Percentiles rank a stretch among this genome's conserved stretches.
phyloP scores from a whole-genome alignment of 2,113 vertebrate species.

The Lagopus leucura region DNA sequence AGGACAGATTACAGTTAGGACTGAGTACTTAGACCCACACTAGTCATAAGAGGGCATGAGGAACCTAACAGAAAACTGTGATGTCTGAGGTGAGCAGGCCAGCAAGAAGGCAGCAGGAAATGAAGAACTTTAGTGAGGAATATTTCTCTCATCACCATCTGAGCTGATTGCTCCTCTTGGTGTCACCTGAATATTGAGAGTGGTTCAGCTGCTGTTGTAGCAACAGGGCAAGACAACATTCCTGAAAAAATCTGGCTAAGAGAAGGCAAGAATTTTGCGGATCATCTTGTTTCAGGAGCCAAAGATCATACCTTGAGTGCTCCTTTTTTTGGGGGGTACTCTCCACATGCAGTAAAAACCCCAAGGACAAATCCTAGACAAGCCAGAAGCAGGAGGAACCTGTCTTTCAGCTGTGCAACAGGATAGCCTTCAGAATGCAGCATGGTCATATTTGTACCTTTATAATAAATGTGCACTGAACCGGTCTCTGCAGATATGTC shows the following conservation, averaged over 20 bases:
- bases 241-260: background rate
- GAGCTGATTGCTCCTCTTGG: background rate
- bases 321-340: background rate
- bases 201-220: background rate
- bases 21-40: background rate
- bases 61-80: background rate
- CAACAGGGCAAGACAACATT: background rate
- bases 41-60: background rate
- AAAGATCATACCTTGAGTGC: background rate
- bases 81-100: background rate
- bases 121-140: background rate
- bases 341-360: background rate
- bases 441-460: rapidly evolving
- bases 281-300: background rate
- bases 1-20: background rate
- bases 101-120: background rate
- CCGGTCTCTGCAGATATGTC: background rate
- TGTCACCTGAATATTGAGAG: background rate
- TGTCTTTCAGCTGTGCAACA: rapidly evolving
- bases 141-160: background rate
- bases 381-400: background rate
- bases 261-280: background rate
- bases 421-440: background rate
- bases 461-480: background rate
- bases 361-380: background rate